Conservation (phyloP, 2,888 invertebrate species). For the Mythimna pallens region DNA sequence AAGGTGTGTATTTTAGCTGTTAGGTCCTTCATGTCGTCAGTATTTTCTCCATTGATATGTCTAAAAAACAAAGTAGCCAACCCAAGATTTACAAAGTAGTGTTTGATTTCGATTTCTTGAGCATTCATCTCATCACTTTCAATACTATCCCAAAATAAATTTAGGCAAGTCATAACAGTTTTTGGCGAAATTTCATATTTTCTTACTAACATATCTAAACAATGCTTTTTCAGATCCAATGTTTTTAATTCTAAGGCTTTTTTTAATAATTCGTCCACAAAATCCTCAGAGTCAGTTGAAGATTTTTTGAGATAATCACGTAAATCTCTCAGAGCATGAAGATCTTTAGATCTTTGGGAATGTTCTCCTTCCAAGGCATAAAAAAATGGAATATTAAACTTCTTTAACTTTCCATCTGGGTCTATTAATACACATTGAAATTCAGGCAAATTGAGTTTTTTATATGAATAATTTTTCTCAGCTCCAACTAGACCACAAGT, state of each 20-base stretch:
- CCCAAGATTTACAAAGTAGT: slow-evolving; percentile 80
- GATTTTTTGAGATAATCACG: slow-evolving; percentile 92
- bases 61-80: slow-evolving; percentile 81
- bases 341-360: slow-evolving; percentile 96
- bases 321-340: slow-evolving; percentile 95
- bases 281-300: slow-evolving; percentile 85
- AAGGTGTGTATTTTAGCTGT: slow-evolving; percentile 73
- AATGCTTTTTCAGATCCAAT: slow-evolving; percentile 93
- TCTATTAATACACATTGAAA: slow-evolving; percentile 95
- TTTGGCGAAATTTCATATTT: slow-evolving; percentile 92
- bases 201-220: slow-evolving; percentile 92
- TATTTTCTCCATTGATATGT: slow-evolving; percentile 77
- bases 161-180: slow-evolving; percentile 88
- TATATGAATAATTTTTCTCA: slow-evolving; percentile 88
- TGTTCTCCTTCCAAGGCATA: slow-evolving; percentile 96
- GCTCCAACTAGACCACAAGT: slow-evolving; percentile 95
- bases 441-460: slow-evolving; percentile 91
- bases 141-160: slow-evolving; percentile 86
- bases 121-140: slow-evolving; percentile 65
- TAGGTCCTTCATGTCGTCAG: slow-evolving; percentile 79
- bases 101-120: slow-evolving; percentile 74
- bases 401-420: slow-evolving; percentile 95
- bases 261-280: slow-evolving; percentile 88
- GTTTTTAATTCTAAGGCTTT: slow-evolving; percentile 93
- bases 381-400: slow-evolving; percentile 97